Evolutionary conservation across 2,888 invertebrate species (phyloP), one percentile per base, ranked within the genome.

Genomic region (Synanthedon tipuliformis): DNA sequence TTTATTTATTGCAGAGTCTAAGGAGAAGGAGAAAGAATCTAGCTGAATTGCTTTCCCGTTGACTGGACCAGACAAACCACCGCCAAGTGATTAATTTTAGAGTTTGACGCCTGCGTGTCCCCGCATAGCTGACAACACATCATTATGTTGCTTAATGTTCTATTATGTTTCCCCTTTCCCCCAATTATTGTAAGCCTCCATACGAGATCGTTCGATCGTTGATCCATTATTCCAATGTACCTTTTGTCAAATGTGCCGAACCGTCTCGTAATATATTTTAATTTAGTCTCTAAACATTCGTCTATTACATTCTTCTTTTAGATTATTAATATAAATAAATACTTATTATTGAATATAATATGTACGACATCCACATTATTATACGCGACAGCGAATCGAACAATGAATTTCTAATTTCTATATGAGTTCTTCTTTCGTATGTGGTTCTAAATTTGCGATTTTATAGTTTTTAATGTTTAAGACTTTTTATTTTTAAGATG

Each of bases 1-100:
- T 16, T 16, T 16, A 18, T 18, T 18, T 18, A 54, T 89, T 89
- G n/a, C 86, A 91, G 91, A 91, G 84, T 89, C 91, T 64, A 91
- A 91, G 83, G 91, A 90, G 70, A 91, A 91, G 68, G 90, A 91
- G 73, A 91, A 91, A 70, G 91, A 91, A 80, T 91, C 91, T 55
- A 91, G 91, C 89, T 91, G 91, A 91, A 91, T 89, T 74, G 76
- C 69, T 78, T 78, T 73, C 65, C 69, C 64, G 67, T 74, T 73
- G 69, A 79, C 75, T 78, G 81, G 84, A 83, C 71, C 81, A 80
- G 73, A 83, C 73, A 81, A 85, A 87, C 87, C 87, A 87, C 87
- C 87, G 87, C 87, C 79, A 78, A 83, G 81, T 80, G 79, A 80
- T 53, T 85, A 84, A 84, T 81, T 81, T 86, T 82, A 83, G 72